These are phyloP conservation scores for Drosophila tristis DNA, from an alignment of 1,140 invertebrate species.

Conservation along the genomic window DNA sequence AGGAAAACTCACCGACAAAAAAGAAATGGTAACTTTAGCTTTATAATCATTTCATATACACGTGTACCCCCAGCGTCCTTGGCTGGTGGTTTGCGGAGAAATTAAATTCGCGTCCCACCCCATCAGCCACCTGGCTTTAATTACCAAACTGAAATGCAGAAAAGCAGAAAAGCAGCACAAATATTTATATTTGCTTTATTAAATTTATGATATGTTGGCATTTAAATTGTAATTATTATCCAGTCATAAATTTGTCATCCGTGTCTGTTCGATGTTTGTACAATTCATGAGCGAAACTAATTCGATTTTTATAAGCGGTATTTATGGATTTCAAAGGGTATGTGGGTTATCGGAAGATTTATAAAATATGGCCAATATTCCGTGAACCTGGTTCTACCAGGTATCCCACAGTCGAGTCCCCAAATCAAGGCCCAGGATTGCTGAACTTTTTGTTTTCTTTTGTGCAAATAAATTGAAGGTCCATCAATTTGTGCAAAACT, in stretches of 20 bases:
- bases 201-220: slow-evolving; percentile 1
- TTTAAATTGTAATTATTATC: not conserved
- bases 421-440: no score
- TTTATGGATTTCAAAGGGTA: no score
- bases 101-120: not conserved
- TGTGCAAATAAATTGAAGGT: slow-evolving; percentile 9
- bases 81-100: not conserved
- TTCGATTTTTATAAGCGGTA: not conserved
- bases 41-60: slow-evolving; percentile 45
- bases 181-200: slow-evolving; percentile 14
- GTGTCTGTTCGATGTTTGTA: slow-evolving; percentile 20
- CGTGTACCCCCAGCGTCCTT: slow-evolving; percentile 32
- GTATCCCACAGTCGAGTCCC: no score
- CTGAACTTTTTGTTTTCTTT: not conserved
- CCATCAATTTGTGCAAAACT: slow-evolving; percentile 49
- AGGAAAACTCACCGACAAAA: slow-evolving; percentile 27
- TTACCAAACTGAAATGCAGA: slow-evolving; percentile 18
- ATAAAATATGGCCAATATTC: no score
- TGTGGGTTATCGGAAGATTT: no score
- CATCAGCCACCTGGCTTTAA: not conserved
- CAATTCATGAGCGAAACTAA: slow-evolving; percentile 4
- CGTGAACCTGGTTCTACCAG: no score
- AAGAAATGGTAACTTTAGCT: slow-evolving; percentile 48
- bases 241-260: slow-evolving; percentile 6
- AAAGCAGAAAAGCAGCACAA: not conserved